Conservation (phyloP, 2,888 invertebrate genomes). For the Adela reaumurella region DNA sequence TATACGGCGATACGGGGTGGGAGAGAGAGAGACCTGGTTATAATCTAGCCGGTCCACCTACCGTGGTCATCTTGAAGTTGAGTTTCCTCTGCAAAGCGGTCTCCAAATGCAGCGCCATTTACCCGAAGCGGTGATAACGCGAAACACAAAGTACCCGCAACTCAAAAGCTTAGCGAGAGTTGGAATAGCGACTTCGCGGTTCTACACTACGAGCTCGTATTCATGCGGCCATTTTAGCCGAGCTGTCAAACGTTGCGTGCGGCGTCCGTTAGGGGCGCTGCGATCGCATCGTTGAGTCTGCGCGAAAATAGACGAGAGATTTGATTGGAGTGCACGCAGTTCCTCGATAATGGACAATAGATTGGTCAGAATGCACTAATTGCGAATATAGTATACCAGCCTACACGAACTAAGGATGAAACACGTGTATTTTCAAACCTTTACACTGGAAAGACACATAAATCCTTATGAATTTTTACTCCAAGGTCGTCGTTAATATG, state of each 20-base stretch:
- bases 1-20: no score
- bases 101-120: slow-evolving; percentile 50
- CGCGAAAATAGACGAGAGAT: slow-evolving; percentile 32
- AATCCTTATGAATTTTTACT: no score
- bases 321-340: no score
- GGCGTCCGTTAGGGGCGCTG: slow-evolving; percentile 27
- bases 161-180: neutral
- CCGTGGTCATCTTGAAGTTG: slow-evolving; percentile 54
- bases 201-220: slow-evolving; percentile 19
- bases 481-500: no score
- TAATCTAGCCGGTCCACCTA: slow-evolving; percentile 31
- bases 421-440: no score
- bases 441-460: no score
- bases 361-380: no score
- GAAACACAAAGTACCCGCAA: neutral
- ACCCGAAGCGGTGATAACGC: neutral
- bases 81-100: slow-evolving; percentile 52
- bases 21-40: neutral
- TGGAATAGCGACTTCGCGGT: neutral
- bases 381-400: no score
- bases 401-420: no score
- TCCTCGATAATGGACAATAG: no score
- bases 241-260: slow-evolving; percentile 28
- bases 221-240: slow-evolving; percentile 51
- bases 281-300: slow-evolving; percentile 39